Base-by-base conservation (phyloP, 1,140 invertebrate genomes). In the Gonatopus flavifemur region DNA sequence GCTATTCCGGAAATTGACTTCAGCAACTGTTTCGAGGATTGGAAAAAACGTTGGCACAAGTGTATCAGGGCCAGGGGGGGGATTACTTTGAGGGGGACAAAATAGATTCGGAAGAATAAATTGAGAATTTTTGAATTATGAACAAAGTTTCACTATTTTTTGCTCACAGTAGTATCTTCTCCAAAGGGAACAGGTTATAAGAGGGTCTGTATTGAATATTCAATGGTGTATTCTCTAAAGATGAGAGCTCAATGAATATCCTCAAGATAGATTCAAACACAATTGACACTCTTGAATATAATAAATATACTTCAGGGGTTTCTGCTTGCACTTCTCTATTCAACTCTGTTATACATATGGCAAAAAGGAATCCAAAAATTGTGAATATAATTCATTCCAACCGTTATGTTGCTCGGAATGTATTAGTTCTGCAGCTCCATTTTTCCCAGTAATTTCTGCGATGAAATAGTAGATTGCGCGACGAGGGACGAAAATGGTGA, bases 311-410 rank as follows among this genome's bases (percentile, higher is more conserved):
- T 30, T 61, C 49, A 2, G 55, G 28, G 4, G 37, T 39, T 35
- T 57, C 44, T 5, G 55, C 46, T 46, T 60, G 50, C 38, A 60
- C 49, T 40, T 53, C 44, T 8, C 21, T 15, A 24, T 54, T 58
- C 1, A 58, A 22, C 10, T 50, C 33, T 19, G 37, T 45, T n/a
- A n/a, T n/a, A 50, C 47, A 13, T 28, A 39, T 9, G 39, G 51
- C 7, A 53, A 25, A 5, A 46, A 46, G 15, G 36, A 49, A 7
- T 46, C 40, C n/a, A 54, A 36, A 36, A 57, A 53, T 39, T 52
- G 19, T 1, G 52, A 30, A 21, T 36, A 47, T 16, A 49, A 12
- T 15, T 37, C 16, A 18, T 20, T 28, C 10, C 15, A 7, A 22
- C 31, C 39, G 19, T 49, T 39, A 3, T 33, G 37, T 35, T 44